Evolutionary conservation across 2,113 vertebrate genomes (phyloP), one percentile per base, ranked within the genome.

Genomic region (Oreotrochilus melanogaster): DNA sequence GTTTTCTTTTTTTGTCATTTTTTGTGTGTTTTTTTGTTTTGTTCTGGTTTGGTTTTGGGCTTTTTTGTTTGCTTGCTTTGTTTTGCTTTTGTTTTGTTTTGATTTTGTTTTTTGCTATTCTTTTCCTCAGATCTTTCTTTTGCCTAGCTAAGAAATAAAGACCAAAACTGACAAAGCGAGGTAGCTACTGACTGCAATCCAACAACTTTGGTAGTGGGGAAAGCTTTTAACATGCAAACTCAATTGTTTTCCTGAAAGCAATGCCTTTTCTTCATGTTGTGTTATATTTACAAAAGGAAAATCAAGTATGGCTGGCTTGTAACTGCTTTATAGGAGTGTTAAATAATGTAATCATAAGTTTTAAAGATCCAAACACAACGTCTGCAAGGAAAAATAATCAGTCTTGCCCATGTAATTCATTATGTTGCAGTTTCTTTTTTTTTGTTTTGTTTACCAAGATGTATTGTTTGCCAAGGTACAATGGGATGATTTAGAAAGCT

Each of bases 381-480:
- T 65, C 72, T 3, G 6, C 19, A 69, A 45, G 17, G 22, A 58
- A 89, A 88, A 45, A 64, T 14, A 43, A 27, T 42, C 51, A 69
- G 23, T 70, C 27, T 28, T 88, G 42, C 11, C 50, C 73, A 16
- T 60, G 51, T 84, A 90, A 70, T 42, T 84, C 23, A 86, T 83
- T 74, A 22, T 39, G 19, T 39, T 51, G 21, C 27, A 53, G 25
- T 72, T 89, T 80, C 51, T 50, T 90, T 54, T 80, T 39, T 39
- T 39, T 39, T 39, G 71, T 71, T 24, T 71, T 92, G 95, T 92
- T 92, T 61, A 81, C 66, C 78, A 65, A 3, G 25, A 19, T 39
- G 39, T 66, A 70, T 84, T 93, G 31, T 92, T 92, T 88, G 58
- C 69, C 75, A 93, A 75, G 39, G 87, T 64, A 88, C 95, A 88